Evolutionary conservation across 2,888 invertebrate species (phyloP), one percentile per base, ranked within the genome.

Genomic region (Troilus luridus): DNA sequence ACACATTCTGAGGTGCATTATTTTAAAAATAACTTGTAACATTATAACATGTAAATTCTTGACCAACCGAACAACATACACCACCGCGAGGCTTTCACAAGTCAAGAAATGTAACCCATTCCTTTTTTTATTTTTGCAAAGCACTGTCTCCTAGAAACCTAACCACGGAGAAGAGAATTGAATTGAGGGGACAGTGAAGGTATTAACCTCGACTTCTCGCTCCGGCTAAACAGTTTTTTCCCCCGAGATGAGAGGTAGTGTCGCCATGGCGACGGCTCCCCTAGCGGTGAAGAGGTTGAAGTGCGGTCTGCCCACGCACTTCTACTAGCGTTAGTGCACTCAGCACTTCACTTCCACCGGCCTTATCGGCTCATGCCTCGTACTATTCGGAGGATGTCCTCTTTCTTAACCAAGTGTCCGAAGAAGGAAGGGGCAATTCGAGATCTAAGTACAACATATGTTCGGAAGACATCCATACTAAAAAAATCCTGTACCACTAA

Each of bases 201-300:
- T 56, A 58, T 58, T 85, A 56, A 85, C 56, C 85, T 58, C 85
- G 85, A 85, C 85, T 85, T 56, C 85, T 85, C 85, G 85, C 54
- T n/a, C 8, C 56, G 12, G 56, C 85, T 85, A 58, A 85, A 85
- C 85, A 85, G 85, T 85, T 85, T 77, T 77, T 85, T 58, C 85
- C 56, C 85, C 85, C 85, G 56, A 58, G 85, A 56, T 54, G 85
- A 85, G 85, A 85, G 85, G 85, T 85, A 85, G 85, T 85, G 85
- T 85, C 85, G 85, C 85, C 85, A 85, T 85, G n/a, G 56, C 85
- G 85, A 85, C 85, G 85, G 85, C 85, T 58, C 85, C 85, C 85
- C 72, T 77, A 56, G 81, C 85, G n/a, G 72, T 77, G 72, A 77
- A 85, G 56, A 85, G 54, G 11, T 56, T 85, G n/a, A 85, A 85